Base-by-base conservation (phyloP, 2,113 vertebrate species). In the Urocitellus parryii region DNA sequence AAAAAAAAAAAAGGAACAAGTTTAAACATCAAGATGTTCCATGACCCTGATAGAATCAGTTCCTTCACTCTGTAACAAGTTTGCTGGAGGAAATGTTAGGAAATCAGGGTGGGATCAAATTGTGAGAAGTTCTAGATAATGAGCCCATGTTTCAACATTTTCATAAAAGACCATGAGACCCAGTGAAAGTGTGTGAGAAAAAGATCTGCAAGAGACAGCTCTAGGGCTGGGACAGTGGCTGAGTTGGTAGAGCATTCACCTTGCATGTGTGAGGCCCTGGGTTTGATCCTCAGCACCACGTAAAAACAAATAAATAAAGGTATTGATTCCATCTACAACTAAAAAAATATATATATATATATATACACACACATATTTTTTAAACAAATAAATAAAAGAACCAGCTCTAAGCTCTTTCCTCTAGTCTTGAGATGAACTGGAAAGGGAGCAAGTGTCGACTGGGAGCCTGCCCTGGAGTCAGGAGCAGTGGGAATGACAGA, bases 391-490 rank as follows among this genome's bases (percentile, higher is more conserved):
- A 51, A 51, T 51, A 51, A 51, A 63, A 82, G 68, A 73, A 48
- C 27, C 67, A 53, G 29, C 63, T 9, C 0, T 9, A 6, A 37
- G 61, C n/a, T n/a, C 51, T 63, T 37, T 42, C 22, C 2, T 80
- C 42, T 12, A 11, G n/a, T 72, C 32, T 58, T n/a, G 14, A 13
- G 39, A 53, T 24, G 45, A 90, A 82, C 32, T 25, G 2, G 61
- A 82, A 8, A 25, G 27, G 25, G 32, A 39, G 22, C 10, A 39
- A 34, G 8, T 11, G 34, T 37, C 32, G 67, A 6, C 48, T 29
- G 4, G 80, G 45, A 82, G 61, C 61, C 80, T 51, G 5, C 0
- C 0, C 16, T 53, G 56, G 2, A 63, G 67, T 58, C 58, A 45
- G 42, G 0, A 22, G 32, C 45, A n/a, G 34, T 20, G 20, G 42